Base-by-base conservation (phyloP, 37 sponge, comb jelly and placozoan genomes). In the Cliona cf. orientalis region DNA sequence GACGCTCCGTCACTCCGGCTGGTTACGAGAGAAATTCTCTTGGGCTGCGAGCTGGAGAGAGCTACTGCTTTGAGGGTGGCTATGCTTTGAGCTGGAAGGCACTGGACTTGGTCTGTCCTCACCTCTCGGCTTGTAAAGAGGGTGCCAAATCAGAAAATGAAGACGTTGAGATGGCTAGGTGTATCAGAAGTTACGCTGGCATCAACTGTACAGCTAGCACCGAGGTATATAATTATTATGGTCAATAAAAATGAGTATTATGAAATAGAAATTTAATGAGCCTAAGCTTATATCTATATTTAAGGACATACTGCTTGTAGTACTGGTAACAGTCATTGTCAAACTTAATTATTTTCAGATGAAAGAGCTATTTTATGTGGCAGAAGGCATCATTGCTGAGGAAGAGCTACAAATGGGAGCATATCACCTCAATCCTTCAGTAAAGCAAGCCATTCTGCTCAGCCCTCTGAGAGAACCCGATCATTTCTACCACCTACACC, bases 141-240 rank as follows among this genome's bases (percentile, higher is more conserved):
- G 65, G 74, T 23, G 75, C 75, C 3, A 58, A 67, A 37, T 74
- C 74, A 33, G 49, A 44, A 2, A 72, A 83, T 62, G 83, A 74
- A 35, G 83, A 83, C 46, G 83, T 83, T 14, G 83, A 83, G 74
- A 42, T 83, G 4, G 73, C 83, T 33, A 60, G 83, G n/a, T 83
- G 83, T 44, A 40, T 83, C 23, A 40, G 74, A 28, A 72, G 45
- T 53, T 25, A 42, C 65, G 66, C 40, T 17, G 66, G 66, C 21
- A 37, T 83, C 74, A 83, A 74, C 66, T 83, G 83, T 63, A 83
- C 83, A 26, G 21, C 56, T 53, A 63, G 75, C 31, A n/a, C 17
- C 31, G 82, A 81, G 80, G 80, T 78, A n/a, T 62, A 21, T 28
- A 25, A 21, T 19, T n/a, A n/a, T n/a, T n/a, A n/a, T n/a, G n/a